A percentile compares a stretch with the other conserved stretches of the same genome.
phyloP scores from a whole-genome alignment of 2,113 vertebrate genomes.

The Kryptolebias marmoratus region DNA sequence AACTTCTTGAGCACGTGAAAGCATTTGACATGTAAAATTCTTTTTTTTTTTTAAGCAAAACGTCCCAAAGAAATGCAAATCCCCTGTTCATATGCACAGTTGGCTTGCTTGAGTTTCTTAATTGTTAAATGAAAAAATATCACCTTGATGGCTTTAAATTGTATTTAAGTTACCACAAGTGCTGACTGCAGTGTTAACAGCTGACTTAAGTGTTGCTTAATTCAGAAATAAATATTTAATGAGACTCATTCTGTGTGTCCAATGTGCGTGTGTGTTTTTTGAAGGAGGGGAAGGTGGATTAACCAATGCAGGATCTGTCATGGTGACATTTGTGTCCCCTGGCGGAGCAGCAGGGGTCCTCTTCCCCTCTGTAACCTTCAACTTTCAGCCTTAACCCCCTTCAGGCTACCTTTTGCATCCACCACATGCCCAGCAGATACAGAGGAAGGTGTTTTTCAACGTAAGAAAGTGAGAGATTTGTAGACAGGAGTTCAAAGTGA shows the following conservation, averaged over 20 bases:
- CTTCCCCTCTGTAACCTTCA: slow-evolving; percentile 85
- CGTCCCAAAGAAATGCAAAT: neutral
- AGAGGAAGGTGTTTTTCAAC: slow-evolving; percentile 27
- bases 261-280: slow-evolving; percentile 4
- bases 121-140: no score
- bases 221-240: slow-evolving; percentile 24
- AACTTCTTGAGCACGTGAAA: slow-evolving; percentile 23
- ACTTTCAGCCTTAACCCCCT: slow-evolving; percentile 82
- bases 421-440: slow-evolving; percentile 54
- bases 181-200: slow-evolving; percentile 7
- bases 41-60: neutral
- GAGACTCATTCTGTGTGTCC: slow-evolving; percentile 20
- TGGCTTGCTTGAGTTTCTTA: no score
- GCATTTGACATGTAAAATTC: slow-evolving; percentile 20
- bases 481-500: slow-evolving; percentile 21
- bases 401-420: slow-evolving; percentile 60
- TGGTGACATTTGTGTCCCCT: slow-evolving; percentile 83
- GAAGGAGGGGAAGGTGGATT: slow-evolving; percentile 63
- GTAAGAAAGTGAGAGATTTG: slow-evolving; percentile 52
- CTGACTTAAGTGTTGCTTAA: slow-evolving; percentile 6
- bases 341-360: slow-evolving; percentile 79
- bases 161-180: neutral
- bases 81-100: no score
- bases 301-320: slow-evolving; percentile 79
- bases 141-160: neutral